Evolutionary conservation across 2,113 vertebrate genomes (phyloP).

Genomic region (Oryzias woworae): DNA sequence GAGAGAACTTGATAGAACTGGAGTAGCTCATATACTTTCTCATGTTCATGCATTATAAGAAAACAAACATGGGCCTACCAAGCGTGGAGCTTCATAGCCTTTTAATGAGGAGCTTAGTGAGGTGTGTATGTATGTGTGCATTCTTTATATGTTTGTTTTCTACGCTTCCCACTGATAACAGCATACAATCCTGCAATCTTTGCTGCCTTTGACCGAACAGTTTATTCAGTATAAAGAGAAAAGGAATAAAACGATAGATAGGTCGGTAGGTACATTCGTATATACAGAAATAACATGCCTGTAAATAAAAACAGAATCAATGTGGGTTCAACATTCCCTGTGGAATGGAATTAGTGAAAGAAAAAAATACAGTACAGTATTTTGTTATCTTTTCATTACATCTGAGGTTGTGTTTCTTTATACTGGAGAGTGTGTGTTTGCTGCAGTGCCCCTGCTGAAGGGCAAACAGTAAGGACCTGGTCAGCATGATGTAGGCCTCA

Average conservation of each 20-base stretch:
- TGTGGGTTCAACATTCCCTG: too few relatives aligned
- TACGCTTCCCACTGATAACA: constrained; percentile 30
- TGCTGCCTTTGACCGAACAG: constrained; percentile 7
- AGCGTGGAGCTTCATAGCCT: constrained; percentile 57
- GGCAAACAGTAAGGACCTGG: constrained; percentile 62
- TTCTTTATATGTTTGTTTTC: constrained; percentile 37
- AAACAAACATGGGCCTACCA: constrained; percentile 34
- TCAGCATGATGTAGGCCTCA: constrained; percentile 67
- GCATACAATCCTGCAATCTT: constrained; percentile 30
- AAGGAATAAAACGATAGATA: too few relatives aligned
- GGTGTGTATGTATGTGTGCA: constrained; percentile 12
- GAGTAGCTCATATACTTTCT: constrained; percentile 21
- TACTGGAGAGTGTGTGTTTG: constrained; percentile 42
- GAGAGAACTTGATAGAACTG: constrained; percentile 28
- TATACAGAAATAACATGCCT: too few relatives aligned
- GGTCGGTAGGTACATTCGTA: too few relatives aligned
- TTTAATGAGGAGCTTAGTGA: constrained; percentile 57
- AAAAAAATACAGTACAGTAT: too few relatives aligned
- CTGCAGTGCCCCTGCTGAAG: constrained; percentile 72
- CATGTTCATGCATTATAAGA: constrained; percentile 1
- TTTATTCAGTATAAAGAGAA: constrained; percentile 12
- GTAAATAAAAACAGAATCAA: too few relatives aligned
- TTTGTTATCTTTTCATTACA: constrained; percentile 20
- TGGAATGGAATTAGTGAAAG: too few relatives aligned
- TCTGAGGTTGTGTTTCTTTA: not conserved